Base-by-base conservation (phyloP, 2,113 vertebrate species). In the Panthera uncia region DNA sequence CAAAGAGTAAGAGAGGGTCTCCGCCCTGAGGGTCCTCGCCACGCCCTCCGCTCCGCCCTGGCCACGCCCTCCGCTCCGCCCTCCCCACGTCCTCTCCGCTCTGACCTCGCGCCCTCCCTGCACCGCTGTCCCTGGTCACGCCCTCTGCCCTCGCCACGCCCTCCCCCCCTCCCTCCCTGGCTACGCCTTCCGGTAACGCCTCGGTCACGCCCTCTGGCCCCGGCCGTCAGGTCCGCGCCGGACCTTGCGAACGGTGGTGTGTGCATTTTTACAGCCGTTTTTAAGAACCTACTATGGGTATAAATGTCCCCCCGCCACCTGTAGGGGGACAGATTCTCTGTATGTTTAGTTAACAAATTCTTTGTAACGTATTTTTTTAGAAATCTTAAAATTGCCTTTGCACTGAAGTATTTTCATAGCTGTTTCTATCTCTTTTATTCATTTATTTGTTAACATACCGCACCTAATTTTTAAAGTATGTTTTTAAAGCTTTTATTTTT, bases 381-480 rank as follows among this genome's bases (percentile, higher is more conserved):
- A 98, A 98, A 98, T 97, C 98, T 98, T 98, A 98, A 98, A 99
- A 98, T 98, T 98, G 98, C 98, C 98, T 99, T 99, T 99, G 98
- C 99, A 98, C 98, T 98, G 98, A 98, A 98, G 98, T 99, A 99
- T 99, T 99, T 99, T 99, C 99, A 98, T 99, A 99, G 99, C 98
- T 98, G 98, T 99, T 99, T 99, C 97, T 99, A 98, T 98, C 98
- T 98, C 98, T 98, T 98, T 98, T 98, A 98, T 55, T 98, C 97
- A 78, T 98, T 98, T 97, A 97, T 98, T 98, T 98, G 98, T 98
- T 98, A 98, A 98, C 95, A 97, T 96, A 97, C 88, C 98, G 97
- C 98, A 98, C 98, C 98, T 98, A 96, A 98, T 98, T 98, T 99
- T 98, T 98, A 96, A 98, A 98, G 83, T 98, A 97, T 97, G 98